These are phyloP conservation scores for Drosophila lacicola DNA, from an alignment of 2,888 invertebrate genomes.

Conservation along the genomic window DNA sequence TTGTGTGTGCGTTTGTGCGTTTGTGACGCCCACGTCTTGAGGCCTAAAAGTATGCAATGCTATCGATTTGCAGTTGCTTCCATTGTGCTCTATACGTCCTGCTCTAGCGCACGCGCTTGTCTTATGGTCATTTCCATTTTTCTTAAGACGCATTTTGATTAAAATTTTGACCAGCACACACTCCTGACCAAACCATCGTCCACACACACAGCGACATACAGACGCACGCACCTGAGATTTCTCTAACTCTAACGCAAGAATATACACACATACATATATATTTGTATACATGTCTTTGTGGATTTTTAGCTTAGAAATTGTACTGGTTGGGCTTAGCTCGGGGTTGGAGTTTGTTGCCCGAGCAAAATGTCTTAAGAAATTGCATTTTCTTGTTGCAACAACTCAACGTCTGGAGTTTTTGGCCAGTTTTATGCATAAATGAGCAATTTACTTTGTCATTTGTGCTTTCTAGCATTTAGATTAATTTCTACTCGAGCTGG, in stretches of 20 bases:
- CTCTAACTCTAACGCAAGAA: conserved; percentile 17
- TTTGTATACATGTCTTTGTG: conserved; percentile 23
- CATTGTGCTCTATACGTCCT: conserved; percentile 54
- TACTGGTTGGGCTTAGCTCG: background rate
- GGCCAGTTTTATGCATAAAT: conserved; percentile 61
- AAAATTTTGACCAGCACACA: conserved; percentile 63
- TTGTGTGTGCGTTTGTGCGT: background rate
- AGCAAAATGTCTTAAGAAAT: conserved; percentile 76
- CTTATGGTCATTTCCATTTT: conserved; percentile 59
- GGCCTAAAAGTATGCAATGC: conserved; percentile 62
- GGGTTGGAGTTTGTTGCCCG: background rate
- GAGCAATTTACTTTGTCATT: conserved; percentile 61
- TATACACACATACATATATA: conserved; percentile 8
- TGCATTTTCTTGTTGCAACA: conserved; percentile 68
- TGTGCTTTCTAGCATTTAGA: conserved; percentile 29
- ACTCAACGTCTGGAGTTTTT: conserved; percentile 12
- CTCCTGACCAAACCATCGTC: background rate
- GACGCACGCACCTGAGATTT: conserved; percentile 30
- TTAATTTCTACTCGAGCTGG: conserved; percentile 32
- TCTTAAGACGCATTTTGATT: conserved; percentile 79
- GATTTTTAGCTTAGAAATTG: conserved; percentile 21
- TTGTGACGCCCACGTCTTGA: conserved; percentile 52
- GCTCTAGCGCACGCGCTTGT: conserved; percentile 48
- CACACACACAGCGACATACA: conserved; percentile 1
- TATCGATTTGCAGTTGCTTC: conserved; percentile 62